These are phyloP conservation scores for Trialeurodes vaporariorum DNA, from an alignment of 1,140 invertebrate genomes.

Conservation along the genomic window DNA sequence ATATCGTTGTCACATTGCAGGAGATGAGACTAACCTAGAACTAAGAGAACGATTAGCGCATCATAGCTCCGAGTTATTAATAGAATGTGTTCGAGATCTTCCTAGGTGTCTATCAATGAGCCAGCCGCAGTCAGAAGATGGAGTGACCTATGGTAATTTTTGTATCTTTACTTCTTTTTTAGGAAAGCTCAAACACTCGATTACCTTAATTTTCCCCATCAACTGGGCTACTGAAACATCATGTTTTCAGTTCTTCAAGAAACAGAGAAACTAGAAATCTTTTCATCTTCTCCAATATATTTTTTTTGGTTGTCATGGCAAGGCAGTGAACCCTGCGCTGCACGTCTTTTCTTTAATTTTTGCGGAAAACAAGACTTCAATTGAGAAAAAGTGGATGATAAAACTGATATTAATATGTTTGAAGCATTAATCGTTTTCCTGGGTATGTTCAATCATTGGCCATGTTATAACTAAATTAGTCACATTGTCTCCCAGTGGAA, in stretches of 20 bases:
- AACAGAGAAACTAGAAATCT: background rate
- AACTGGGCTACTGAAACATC: background rate
- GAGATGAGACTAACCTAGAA: conserved; percentile 50
- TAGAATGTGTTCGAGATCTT: conserved; percentile 48
- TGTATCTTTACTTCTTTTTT: conserved; percentile 6
- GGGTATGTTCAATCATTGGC: no score
- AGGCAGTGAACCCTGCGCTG: no score
- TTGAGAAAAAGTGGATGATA: no score
- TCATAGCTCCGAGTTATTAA: conserved; percentile 54
- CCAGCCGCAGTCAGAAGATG: conserved; percentile 43
- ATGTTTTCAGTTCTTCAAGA: background rate
- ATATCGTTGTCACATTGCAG: conserved; percentile 43
- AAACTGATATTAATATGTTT: no score
- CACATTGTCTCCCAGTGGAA: no score
- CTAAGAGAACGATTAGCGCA: conserved; percentile 50
- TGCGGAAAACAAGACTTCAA: no score
- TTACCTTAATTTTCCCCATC: conserved; percentile 7
- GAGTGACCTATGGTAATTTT: conserved; percentile 49
- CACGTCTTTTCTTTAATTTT: no score
- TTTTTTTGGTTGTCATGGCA: no score
- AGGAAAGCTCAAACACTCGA: conserved; percentile 6
- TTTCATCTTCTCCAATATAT: background rate
- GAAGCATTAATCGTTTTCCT: no score
- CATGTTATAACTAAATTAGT: no score
- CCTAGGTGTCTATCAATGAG: conserved; percentile 43